Base-by-base conservation (phyloP, 2,113 vertebrate genomes). In the Accipiter virgatus region DNA sequence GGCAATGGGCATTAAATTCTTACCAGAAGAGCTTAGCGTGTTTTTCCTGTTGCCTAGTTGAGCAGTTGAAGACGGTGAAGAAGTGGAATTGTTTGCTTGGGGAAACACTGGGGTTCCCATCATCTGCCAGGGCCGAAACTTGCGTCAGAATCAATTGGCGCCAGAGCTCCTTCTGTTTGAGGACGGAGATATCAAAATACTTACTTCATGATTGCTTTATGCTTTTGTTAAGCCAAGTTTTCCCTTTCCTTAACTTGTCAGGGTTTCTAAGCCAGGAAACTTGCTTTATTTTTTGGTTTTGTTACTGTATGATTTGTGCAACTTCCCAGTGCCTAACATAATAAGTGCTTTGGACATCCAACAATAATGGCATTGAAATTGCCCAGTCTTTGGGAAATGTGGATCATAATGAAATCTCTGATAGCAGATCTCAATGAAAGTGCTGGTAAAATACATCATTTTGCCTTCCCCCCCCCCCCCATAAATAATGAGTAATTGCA, bases 71-170 rank as follows among this genome's bases (percentile, higher is more conserved):
- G 40, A 12, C 6, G 29, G 16, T 13, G 29, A 71, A 88, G 58
- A 91, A 81, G 23, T 59, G 21, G 29, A 92, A 31, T 88, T 88
- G 31, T 83, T 95, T 80, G 6, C 40, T 3, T 48, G 40, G 10
- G 45, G 27, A 50, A 80, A 17, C 0, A 0, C 19, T 79, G 34
- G 10, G 16, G 6, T 38, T 88, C 21, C 16, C 18, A 25, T 61
- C 16, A 25, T 43, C 48, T 80, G 16, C 48, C 15, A 34, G 40
- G 38, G 48, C 52, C 1, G 17, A 89, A 86, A 63, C 31, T 59
- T 84, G 7, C 0, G 0, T 81, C 26, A 34, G 63, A 70, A 75
- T 47, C 27, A 15, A 1, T 1, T 74, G 77, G 31, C 2, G 1
- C 50, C 32, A 62, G 42, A 58, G 13, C 17, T 73, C 19, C 14